Percentiles rank a stretch among this genome's conserved stretches.
phyloP scores from a whole-genome alignment of 2,797 vertebrate species.

The Gephyroberyx darwinii region DNA sequence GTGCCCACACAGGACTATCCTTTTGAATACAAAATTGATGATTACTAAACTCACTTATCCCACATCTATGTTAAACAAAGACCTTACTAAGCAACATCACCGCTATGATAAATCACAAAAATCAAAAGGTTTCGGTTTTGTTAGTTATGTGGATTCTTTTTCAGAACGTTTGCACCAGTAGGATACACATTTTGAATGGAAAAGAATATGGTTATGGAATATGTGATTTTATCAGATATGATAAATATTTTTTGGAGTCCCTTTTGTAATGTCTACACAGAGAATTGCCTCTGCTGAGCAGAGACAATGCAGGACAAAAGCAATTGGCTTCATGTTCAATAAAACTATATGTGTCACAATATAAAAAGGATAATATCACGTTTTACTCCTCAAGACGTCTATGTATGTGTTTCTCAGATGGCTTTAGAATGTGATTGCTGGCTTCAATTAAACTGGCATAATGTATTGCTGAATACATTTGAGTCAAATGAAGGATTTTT shows the following conservation, averaged over 20 bases:
- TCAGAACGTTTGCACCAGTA: not conserved
- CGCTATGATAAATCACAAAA: conserved; percentile 17
- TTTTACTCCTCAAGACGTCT: conserved; percentile 10
- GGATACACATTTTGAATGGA: conserved; percentile 1
- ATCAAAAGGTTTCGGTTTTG: not conserved
- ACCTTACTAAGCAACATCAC: conserved; percentile 35
- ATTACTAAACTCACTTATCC: conserved; percentile 39
- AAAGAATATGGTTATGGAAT: not conserved
- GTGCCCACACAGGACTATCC: conserved; percentile 79
- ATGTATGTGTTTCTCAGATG: conserved; percentile 20
- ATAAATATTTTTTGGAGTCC: conserved; percentile 14
- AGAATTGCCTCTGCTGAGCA: conserved; percentile 64
- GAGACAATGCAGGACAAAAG: conserved; percentile 38
- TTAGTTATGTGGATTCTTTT: not conserved
- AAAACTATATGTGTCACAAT: conserved; percentile 10
- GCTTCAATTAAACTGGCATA: conserved; percentile 35
- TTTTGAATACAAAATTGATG: conserved; percentile 79
- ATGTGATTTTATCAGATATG: not conserved
- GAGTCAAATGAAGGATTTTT: conserved; percentile 56
- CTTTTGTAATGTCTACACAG: conserved; percentile 17
- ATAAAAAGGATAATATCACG: not conserved
- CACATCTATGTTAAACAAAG: conserved; percentile 9
- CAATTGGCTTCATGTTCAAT: conserved; percentile 17
- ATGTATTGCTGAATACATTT: conserved; percentile 49
- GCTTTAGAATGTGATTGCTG: conserved; percentile 24